Evolutionary conservation across 2,797 vertebrate species (phyloP).

Genomic region (Dallia pectoralis): DNA sequence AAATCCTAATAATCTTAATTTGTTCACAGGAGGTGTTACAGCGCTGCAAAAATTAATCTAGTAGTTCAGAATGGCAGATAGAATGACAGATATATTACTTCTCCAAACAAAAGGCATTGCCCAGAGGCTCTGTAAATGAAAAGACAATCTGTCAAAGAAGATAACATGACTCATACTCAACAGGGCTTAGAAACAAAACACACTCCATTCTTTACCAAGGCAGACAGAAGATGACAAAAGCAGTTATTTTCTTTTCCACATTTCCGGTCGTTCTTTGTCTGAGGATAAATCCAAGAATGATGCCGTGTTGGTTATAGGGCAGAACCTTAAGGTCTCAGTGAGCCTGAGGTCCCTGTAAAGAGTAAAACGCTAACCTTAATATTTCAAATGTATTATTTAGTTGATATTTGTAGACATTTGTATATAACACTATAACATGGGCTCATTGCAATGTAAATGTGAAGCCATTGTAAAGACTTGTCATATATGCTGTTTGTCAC

Average conservation of each 20-base stretch:
- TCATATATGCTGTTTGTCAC: neutral
- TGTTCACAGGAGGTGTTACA: neutral
- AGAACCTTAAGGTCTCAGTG: neutral
- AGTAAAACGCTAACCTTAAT: neutral
- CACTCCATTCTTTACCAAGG: neutral
- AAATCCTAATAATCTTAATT: neutral
- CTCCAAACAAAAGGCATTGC: neutral
- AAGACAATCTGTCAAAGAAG: constrained; percentile 4
- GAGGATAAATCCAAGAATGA: neutral
- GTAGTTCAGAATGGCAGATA: neutral
- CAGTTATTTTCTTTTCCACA: neutral
- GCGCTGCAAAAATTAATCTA: neutral
- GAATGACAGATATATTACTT: neutral
- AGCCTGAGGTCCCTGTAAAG: neutral
- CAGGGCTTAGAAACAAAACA: constrained; percentile 1
- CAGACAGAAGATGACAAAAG: neutral
- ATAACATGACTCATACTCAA: neutral
- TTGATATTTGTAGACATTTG: neutral
- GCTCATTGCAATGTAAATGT: neutral
- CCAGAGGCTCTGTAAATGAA: neutral
- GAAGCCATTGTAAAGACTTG: neutral
- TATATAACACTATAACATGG: neutral
- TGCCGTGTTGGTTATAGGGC: neutral
- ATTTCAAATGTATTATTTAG: neutral
- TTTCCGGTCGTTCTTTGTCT: neutral